These are phyloP conservation scores for Melanostoma scalare DNA, from an alignment of 2,888 invertebrate species.

Conservation along the genomic window DNA sequence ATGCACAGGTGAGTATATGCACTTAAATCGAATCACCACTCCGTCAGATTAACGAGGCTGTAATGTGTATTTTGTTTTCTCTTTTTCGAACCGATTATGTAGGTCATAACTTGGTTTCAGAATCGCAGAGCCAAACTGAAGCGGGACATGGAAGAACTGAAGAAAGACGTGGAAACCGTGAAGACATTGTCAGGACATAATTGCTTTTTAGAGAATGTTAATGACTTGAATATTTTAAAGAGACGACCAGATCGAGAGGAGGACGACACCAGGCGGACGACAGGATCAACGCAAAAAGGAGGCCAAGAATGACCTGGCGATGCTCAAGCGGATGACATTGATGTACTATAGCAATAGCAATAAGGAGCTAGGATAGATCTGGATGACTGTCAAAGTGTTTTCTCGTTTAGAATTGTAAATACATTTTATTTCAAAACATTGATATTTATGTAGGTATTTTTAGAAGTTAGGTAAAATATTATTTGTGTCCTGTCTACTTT, in stretches of 20 bases:
- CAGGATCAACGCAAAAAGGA: slow-evolving; percentile 74
- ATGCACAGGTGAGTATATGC: slow-evolving; percentile 88
- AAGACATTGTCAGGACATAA: slow-evolving; percentile 94
- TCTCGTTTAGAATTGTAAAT: slow-evolving; percentile 25
- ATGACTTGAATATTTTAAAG: slow-evolving; percentile 94
- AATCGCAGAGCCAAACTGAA: slow-evolving; percentile 96
- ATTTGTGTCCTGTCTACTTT: too few relatives aligned
- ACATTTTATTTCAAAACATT: not conserved
- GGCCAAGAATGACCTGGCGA: slow-evolving; percentile 80
- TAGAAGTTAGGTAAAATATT: too few relatives aligned
- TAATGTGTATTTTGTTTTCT: slow-evolving; percentile 34
- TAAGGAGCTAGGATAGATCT: slow-evolving; percentile 58
- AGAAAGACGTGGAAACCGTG: slow-evolving; percentile 97
- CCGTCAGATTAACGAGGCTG: not conserved
- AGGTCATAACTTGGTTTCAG: slow-evolving; percentile 98
- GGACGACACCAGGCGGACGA: slow-evolving; percentile 66
- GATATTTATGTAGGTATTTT: too few relatives aligned
- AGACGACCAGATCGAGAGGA: slow-evolving; percentile 88
- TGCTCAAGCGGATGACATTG: slow-evolving; percentile 81
- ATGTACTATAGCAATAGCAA: slow-evolving; percentile 78
- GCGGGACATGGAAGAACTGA: slow-evolving; percentile 97
- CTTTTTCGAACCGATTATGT: slow-evolving; percentile 18
- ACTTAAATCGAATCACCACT: slow-evolving; percentile 11
- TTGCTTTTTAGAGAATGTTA: slow-evolving; percentile 95
- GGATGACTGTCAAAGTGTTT: not conserved